A percentile compares a stretch with the other conserved stretches of the same genome.
These are phyloP conservation scores for Alosa sapidissima DNA, from an alignment of 2,797 vertebrate species.

Conservation along the genomic window DNA sequence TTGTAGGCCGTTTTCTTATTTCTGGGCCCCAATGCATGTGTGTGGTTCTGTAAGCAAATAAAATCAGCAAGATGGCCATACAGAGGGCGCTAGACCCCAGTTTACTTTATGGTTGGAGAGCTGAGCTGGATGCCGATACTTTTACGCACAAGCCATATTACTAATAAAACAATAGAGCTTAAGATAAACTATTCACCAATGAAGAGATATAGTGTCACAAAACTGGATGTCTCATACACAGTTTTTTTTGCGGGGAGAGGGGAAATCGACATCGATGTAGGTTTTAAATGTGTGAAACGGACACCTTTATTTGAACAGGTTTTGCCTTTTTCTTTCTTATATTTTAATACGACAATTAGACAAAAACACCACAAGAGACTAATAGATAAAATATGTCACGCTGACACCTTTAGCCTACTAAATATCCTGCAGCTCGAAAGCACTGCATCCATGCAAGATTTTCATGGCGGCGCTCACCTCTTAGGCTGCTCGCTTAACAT, in stretches of 20 bases:
- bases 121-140: neutral
- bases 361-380: too few relatives aligned
- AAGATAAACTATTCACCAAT: neutral
- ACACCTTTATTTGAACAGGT: neutral
- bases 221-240: neutral
- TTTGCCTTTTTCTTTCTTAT: neutral
- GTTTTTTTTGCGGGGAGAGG: neutral
- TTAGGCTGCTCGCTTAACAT: constrained; percentile 22
- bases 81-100: constrained; percentile 12
- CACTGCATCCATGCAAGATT: neutral
- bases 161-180: neutral
- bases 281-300: neutral
- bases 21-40: too few relatives aligned
- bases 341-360: neutral
- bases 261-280: neutral
- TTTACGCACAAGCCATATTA: neutral
- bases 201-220: neutral
- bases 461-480: constrained; percentile 25
- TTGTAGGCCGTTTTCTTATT: too few relatives aligned
- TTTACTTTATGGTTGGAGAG: neutral
- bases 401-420: too few relatives aligned
- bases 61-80: neutral
- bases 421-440: neutral
- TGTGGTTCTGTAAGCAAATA: too few relatives aligned
- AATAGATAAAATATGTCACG: too few relatives aligned